Evolutionary conservation across 2,888 invertebrate species (phyloP).

Genomic region (Meteorus colon): DNA sequence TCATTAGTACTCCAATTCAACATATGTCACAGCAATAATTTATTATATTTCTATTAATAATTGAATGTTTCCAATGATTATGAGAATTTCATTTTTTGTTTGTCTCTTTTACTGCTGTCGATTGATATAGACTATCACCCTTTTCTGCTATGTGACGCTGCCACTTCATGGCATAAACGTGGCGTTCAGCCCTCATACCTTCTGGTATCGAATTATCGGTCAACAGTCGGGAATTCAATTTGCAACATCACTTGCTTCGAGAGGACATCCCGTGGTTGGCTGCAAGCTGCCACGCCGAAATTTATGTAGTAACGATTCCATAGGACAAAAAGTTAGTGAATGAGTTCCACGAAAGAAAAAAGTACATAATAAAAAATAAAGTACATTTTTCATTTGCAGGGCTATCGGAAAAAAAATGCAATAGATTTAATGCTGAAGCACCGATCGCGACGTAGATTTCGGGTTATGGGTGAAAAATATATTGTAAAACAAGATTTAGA

Average conservation of each 20-base stretch:
- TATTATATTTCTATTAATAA: not conserved
- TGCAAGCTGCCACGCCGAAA: conserved; percentile 15
- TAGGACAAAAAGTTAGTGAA: not conserved
- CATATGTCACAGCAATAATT: not conserved
- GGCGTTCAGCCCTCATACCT: not conserved
- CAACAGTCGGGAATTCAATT: conserved; percentile 43
- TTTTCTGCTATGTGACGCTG: not conserved
- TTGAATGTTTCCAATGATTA: not conserved
- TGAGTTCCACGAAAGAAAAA: not conserved
- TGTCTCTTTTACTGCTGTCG: not conserved
- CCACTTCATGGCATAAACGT: not conserved
- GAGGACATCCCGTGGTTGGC: conserved; percentile 28
- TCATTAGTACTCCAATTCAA: not conserved
- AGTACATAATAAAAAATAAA: not conserved
- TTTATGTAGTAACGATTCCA: conserved; percentile 29
- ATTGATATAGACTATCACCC: too few relatives aligned
- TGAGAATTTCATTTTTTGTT: too few relatives aligned
- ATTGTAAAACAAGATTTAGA: not conserved
- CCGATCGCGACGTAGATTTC: not conserved
- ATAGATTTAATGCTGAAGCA: not conserved
- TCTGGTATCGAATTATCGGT: conserved; percentile 43
- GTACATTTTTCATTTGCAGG: too few relatives aligned
- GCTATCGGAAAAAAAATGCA: too few relatives aligned
- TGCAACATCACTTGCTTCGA: conserved; percentile 13
- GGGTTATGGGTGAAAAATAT: not conserved